Conservation (phyloP, 2,888 invertebrate species). For the Balanococcus diminutus region DNA sequence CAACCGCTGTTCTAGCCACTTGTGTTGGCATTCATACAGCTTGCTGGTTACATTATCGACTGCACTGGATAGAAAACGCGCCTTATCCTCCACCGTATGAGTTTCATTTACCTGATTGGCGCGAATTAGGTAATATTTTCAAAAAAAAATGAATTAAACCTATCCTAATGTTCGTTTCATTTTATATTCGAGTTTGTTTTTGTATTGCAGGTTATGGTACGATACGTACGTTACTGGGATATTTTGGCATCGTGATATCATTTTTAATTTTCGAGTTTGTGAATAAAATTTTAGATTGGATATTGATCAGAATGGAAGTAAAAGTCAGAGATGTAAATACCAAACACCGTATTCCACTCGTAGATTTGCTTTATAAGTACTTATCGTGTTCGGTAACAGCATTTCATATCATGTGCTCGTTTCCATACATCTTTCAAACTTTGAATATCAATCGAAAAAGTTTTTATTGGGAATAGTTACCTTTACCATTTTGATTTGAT, state of each 20-base stretch:
- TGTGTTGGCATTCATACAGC: slow-evolving; percentile 79
- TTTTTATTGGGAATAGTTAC: slow-evolving; percentile 75
- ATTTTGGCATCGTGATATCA: slow-evolving; percentile 70
- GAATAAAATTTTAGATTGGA: slow-evolving; percentile 11
- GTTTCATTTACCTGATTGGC: not conserved
- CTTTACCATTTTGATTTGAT: not conserved
- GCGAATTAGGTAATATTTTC: not conserved
- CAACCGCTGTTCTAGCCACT: slow-evolving; percentile 79
- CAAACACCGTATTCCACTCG: slow-evolving; percentile 61
- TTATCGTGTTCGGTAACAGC: slow-evolving; percentile 81
- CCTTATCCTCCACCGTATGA: not conserved
- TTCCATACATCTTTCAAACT: slow-evolving; percentile 78
- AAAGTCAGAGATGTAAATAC: not conserved
- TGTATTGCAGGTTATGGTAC: slow-evolving; percentile 61
- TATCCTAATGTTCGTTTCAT: not conserved
- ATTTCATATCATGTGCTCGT: slow-evolving; percentile 75
- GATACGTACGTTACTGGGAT: slow-evolving; percentile 76
- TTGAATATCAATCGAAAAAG: slow-evolving; percentile 80
- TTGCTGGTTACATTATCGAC: slow-evolving; percentile 83
- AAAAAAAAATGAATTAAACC: not conserved
- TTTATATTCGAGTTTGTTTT: not conserved
- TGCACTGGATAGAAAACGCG: slow-evolving; percentile 67
- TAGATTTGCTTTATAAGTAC: slow-evolving; percentile 84
- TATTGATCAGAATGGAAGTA: not conserved
- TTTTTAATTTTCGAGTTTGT: slow-evolving; percentile 60